A percentile compares a stretch with the other conserved stretches of the same genome.
Conservation (phyloP, 2,113 vertebrate genomes). For the Myiozetetes cayanensis region DNA sequence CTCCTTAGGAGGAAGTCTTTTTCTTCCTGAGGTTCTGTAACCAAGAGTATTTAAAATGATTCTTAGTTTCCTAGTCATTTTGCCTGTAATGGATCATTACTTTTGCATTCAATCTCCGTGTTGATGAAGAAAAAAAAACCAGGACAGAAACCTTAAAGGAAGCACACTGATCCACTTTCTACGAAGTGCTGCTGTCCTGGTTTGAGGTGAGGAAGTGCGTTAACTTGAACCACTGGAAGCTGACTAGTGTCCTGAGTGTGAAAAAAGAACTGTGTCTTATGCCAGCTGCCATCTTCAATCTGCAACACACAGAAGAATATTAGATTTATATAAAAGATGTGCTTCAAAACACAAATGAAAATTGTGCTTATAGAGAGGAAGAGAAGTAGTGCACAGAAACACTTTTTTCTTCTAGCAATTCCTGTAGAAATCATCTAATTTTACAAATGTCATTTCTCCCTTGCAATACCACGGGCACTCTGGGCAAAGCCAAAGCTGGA, state of each 20-base stretch:
- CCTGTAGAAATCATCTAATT: neutral
- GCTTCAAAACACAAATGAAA: neutral
- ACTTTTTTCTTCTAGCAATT: neutral
- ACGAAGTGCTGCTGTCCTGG: conserved; percentile 76
- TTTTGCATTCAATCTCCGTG: neutral
- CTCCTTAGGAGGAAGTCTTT: conserved; percentile 72
- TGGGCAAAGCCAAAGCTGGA: neutral
- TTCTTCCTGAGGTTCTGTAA: conserved; percentile 73
- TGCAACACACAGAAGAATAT: conserved; percentile 67
- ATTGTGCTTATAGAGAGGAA: neutral
- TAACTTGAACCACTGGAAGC: conserved; percentile 87
- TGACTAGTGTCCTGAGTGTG: conserved; percentile 88
- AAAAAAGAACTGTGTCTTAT: conserved; percentile 88
- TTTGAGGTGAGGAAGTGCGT: conserved; percentile 72
- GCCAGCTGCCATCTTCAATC: conserved; percentile 94
- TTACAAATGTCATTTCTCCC: neutral
- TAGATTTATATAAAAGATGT: neutral
- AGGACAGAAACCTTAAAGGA: conserved; percentile 78
- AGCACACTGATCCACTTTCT: conserved; percentile 91
- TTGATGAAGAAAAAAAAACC: neutral
- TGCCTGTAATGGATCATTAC: neutral
- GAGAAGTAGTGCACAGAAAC: neutral
- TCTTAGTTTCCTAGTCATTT: conserved; percentile 13
- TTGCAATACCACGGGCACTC: neutral
- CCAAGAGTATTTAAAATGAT: conserved; percentile 20